Percentiles rank a stretch among this genome's conserved stretches.
phyloP scores from a whole-genome alignment of 2,888 invertebrate species.

The Anoplius nigerrimus region DNA sequence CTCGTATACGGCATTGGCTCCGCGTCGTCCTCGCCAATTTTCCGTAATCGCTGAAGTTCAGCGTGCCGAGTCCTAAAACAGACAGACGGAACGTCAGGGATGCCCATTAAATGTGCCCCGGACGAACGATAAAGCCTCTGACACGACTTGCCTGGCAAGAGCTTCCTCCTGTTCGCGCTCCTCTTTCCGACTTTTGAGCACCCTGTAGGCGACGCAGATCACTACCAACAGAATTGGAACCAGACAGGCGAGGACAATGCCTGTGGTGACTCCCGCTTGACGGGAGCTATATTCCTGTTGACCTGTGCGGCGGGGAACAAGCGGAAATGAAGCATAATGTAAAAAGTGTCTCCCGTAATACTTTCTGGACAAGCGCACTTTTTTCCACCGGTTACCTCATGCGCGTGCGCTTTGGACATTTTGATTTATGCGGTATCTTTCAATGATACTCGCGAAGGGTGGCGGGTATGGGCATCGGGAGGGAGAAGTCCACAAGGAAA shows the following conservation, averaged over 20 bases:
- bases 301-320: slow-evolving; percentile 76
- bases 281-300: slow-evolving; percentile 87
- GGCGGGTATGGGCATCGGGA: too few species aligned
- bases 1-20: slow-evolving; percentile 40
- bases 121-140: not conserved
- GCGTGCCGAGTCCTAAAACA: slow-evolving; percentile 53
- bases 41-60: slow-evolving; percentile 63
- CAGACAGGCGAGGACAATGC: slow-evolving; percentile 85
- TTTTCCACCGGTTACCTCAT: too few species aligned
- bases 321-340: not conserved
- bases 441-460: too few species aligned
- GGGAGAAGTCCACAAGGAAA: slow-evolving; percentile 14
- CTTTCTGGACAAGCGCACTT: too few species aligned
- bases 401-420: too few species aligned
- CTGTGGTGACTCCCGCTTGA: slow-evolving; percentile 85
- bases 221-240: slow-evolving; percentile 84
- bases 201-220: slow-evolving; percentile 81
- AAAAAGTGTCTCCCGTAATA: too few species aligned
- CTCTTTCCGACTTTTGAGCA: slow-evolving; percentile 78
- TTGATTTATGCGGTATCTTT: too few species aligned
- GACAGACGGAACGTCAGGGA: too few species aligned
- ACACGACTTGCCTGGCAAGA: slow-evolving; percentile 66
- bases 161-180: slow-evolving; percentile 76
- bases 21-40: slow-evolving; percentile 65
- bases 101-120: too few species aligned